phyloP scores from a whole-genome alignment of 2,113 vertebrate genomes.

The Paracanthobrama guichenoti region DNA sequence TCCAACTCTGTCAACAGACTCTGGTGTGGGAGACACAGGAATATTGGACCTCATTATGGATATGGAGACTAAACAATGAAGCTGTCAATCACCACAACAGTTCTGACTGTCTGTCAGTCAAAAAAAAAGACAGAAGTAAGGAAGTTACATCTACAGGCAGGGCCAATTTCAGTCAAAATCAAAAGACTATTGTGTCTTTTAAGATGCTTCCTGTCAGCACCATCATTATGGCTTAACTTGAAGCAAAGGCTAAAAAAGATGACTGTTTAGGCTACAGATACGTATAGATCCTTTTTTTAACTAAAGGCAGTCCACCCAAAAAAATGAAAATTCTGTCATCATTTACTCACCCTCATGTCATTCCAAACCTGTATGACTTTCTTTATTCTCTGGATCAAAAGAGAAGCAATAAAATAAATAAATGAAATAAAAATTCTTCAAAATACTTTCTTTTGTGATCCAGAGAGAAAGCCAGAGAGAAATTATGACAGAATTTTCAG shows the following conservation, averaged over 20 bases:
- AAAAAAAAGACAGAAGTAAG: not conserved
- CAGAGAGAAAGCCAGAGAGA: not conserved
- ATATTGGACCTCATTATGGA: constrained; percentile 34
- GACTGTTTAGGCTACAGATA: not conserved
- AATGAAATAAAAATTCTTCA: not conserved
- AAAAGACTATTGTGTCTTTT: not conserved
- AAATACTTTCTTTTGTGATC: not conserved
- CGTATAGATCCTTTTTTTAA: not conserved
- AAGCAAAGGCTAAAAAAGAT: not conserved
- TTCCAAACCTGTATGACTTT: not conserved
- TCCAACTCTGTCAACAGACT: constrained; percentile 55
- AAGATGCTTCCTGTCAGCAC: not conserved
- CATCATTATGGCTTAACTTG: not conserved
- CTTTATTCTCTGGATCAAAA: not conserved
- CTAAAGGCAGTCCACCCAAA: not conserved
- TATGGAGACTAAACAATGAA: constrained; percentile 40
- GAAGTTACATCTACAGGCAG: not conserved
- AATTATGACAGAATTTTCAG: not conserved
- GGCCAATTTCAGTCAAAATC: not conserved
- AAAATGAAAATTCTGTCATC: not conserved
- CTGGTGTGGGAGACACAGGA: constrained; percentile 29
- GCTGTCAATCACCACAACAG: constrained; percentile 47
- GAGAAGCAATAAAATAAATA: too few relatives aligned
- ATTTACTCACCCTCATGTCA: not conserved
- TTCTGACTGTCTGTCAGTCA: constrained; percentile 43